These are phyloP conservation scores for Sebastes taczanowskii DNA, from an alignment of 2,797 vertebrate species.

Conservation along the genomic window DNA sequence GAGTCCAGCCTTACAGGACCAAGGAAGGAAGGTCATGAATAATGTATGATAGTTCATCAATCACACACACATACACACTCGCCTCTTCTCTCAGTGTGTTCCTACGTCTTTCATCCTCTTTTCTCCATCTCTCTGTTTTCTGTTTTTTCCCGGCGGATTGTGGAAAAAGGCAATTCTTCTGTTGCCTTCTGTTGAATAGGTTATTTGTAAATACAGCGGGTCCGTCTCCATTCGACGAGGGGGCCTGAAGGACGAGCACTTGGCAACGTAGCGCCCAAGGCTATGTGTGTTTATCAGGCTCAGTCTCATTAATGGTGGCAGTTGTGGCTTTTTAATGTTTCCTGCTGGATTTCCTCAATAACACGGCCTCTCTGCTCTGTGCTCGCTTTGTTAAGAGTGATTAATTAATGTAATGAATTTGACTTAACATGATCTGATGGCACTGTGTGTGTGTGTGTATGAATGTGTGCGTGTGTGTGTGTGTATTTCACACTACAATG, in stretches of 20 bases:
- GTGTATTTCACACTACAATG: background rate
- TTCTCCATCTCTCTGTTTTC: background rate
- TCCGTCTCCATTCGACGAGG: background rate
- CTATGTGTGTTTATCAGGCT: background rate
- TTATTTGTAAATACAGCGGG: background rate
- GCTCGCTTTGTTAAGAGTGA: background rate
- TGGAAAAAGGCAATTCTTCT: background rate
- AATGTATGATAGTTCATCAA: constrained; percentile 2
- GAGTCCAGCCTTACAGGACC: background rate
- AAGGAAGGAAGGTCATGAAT: constrained; percentile 5
- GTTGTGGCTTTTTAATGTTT: background rate
- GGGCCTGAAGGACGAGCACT: background rate
- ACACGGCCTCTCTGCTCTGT: background rate
- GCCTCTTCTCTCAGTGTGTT: background rate
- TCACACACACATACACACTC: background rate
- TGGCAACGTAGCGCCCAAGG: background rate
- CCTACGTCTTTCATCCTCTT: background rate
- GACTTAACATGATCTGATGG: background rate
- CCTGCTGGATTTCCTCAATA: background rate
- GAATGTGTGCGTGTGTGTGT: background rate
- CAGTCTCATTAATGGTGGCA: constrained; percentile 12
- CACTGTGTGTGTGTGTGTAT: background rate
- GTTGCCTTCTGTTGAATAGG: background rate
- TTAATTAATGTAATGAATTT: background rate
- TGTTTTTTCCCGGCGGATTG: background rate